Evolutionary conservation across 2,888 invertebrate species (phyloP).

Genomic region (Leptinotarsa rubiginosa): DNA sequence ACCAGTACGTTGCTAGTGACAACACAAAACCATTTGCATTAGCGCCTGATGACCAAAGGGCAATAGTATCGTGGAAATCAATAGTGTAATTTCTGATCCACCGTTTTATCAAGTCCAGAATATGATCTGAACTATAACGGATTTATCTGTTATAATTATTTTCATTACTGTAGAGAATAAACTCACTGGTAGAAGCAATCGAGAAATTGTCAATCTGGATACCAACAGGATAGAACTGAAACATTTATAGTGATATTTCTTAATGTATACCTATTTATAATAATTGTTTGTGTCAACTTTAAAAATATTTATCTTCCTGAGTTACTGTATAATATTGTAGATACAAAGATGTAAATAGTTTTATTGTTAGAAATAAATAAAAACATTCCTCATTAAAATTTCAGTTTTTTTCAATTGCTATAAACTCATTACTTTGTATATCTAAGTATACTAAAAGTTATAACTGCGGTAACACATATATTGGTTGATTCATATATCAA

Average conservation of each 20-base stretch:
- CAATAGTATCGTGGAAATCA: slow-evolving; percentile 83
- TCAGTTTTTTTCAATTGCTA: too few species aligned
- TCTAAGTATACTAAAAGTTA: too few species aligned
- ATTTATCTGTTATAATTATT: too few species aligned
- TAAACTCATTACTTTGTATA: too few species aligned
- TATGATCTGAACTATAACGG: too few species aligned
- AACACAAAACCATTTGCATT: slow-evolving; percentile 79
- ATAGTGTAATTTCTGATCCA: slow-evolving; percentile 46
- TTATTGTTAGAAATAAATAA: neutral
- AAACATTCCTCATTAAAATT: neutral
- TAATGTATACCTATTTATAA: neutral
- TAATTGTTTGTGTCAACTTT: neutral
- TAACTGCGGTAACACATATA: too few species aligned
- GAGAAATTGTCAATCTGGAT: neutral
- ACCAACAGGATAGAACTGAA: neutral
- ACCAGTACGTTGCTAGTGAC: slow-evolving; percentile 79
- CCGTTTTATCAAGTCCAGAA: neutral
- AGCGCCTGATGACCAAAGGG: slow-evolving; percentile 82
- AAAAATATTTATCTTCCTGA: neutral
- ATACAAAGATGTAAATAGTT: neutral
- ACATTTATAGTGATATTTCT: neutral
- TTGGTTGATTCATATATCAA: too few species aligned
- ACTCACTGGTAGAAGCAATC: too few species aligned
- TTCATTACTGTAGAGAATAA: too few species aligned
- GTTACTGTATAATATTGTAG: neutral